Conservation (phyloP, 2,113 vertebrate species). For the Pelmatolapia mariae region DNA sequence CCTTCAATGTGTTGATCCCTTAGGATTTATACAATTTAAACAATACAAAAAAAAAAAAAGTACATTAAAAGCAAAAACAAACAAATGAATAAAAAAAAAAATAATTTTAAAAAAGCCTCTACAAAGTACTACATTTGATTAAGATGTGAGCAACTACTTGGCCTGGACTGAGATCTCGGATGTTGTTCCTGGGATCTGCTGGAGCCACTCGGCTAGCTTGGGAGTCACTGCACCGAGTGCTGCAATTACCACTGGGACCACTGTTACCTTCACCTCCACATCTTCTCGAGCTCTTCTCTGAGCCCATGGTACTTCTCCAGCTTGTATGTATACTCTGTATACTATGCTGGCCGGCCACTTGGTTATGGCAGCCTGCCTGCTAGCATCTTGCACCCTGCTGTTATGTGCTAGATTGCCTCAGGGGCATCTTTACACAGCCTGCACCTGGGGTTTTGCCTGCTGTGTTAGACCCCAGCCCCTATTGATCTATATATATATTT, state of each 20-base stretch:
- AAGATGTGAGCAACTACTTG: neutral
- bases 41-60: neutral
- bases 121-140: neutral
- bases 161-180: fast-evolving
- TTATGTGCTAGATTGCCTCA: neutral
- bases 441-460: neutral
- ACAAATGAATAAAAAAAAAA: neutral
- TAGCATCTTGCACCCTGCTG: neutral
- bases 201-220: neutral
- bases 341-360: neutral
- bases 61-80: neutral
- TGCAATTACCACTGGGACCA: fast-evolving
- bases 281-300: neutral
- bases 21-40: neutral
- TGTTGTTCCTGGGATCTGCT: neutral
- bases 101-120: fast-evolving
- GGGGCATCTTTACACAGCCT: neutral
- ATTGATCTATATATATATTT: neutral
- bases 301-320: fast-evolving
- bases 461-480: neutral
- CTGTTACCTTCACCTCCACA: neutral
- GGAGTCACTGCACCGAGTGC: fast-evolving
- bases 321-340: neutral
- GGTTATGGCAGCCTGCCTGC: neutral
- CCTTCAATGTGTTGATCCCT: neutral